A percentile compares a stretch with the other conserved stretches of the same genome.
phyloP scores from a whole-genome alignment of 2,888 invertebrate species.

The Megastigmus dorsalis region DNA sequence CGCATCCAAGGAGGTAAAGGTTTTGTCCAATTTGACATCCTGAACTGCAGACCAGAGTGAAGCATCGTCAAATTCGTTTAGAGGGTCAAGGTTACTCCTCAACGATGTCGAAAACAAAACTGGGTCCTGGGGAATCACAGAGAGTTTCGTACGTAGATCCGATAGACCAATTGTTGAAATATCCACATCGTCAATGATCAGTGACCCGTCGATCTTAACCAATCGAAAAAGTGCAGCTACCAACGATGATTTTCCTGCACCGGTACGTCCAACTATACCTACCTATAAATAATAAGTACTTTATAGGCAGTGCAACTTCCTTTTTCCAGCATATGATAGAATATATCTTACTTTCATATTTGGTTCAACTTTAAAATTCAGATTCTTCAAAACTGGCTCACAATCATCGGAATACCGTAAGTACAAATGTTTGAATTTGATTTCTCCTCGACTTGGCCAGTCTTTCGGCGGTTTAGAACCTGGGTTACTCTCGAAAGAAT shows the following conservation, averaged over 20 bases:
- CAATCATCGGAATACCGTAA: conserved; percentile 80
- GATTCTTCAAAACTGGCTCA: conserved; percentile 83
- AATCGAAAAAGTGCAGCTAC: conserved; percentile 90
- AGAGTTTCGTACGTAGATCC: conserved; percentile 86
- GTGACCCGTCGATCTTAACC: conserved; percentile 84
- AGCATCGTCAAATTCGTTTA: conserved; percentile 83
- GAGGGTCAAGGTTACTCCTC: conserved; percentile 90
- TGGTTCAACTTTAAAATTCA: conserved; percentile 82
- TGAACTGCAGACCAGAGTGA: conserved; percentile 86
- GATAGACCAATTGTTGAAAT: conserved; percentile 83
- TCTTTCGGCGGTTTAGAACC: conserved; percentile 76
- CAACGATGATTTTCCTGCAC: conserved; percentile 90
- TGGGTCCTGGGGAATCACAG: conserved; percentile 96
- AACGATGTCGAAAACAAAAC: conserved; percentile 90
- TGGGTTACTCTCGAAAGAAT: conserved; percentile 78
- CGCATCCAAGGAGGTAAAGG: conserved; percentile 80
- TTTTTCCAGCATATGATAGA: not conserved
- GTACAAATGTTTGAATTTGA: conserved; percentile 79
- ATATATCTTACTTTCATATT: conserved; percentile 79
- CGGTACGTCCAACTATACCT: conserved; percentile 91
- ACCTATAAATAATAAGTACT: no score
- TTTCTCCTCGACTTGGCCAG: conserved; percentile 83
- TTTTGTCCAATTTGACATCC: conserved; percentile 85
- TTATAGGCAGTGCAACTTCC: not conserved
- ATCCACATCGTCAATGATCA: conserved; percentile 85